Evolutionary conservation across 2,797 vertebrate species (phyloP), one percentile per base, ranked within the genome.

Genomic region (Chaunax sp.): DNA sequence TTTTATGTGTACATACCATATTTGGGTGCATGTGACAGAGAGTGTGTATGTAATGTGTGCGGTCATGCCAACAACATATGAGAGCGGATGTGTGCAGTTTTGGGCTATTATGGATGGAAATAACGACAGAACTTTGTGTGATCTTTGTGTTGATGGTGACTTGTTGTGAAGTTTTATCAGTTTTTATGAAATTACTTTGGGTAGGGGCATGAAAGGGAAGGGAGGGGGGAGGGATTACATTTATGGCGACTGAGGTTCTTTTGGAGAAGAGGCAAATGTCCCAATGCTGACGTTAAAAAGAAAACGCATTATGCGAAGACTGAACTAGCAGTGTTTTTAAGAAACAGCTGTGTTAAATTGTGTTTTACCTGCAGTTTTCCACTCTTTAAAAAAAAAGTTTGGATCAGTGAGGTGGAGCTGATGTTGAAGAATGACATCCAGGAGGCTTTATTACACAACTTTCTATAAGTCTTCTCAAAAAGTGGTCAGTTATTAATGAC

Each of bases 61-160:
- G 35, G 69, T 52, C 44, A 60, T 54, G 14, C 30, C 57, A 62
- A 56, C 58, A 43, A 59, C 71, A 57, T 49, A 22, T 9, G 22
- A 59, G 60, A 67, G 58, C 26, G 25, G 46, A 41, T 6, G 26
- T 67, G 60, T 62, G 56, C 51, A 55, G 69, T 72, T 81, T 51
- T 77, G 9, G 45, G 30, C 77, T 84, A 71, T 73, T 49, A 68
- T 65, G 58, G 58, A 80, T 35, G 71, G 55, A 77, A 41, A 53
- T 85, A 72, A 78, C 3, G 45, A 72, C 33, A 10, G 64, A 80
- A 57, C 51, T 83, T 64, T 55, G 63, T 86, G 84, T 77, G 72
- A 78, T 25, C 20, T 86, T 88, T 88, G 78, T 90, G 85, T 91
- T 68, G 75, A 87, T 86, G 78, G 87, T 88, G 77, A 84, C 65